Evolutionary conservation across 2,888 invertebrate species (phyloP).

Genomic region (Drosophila greeni): DNA sequence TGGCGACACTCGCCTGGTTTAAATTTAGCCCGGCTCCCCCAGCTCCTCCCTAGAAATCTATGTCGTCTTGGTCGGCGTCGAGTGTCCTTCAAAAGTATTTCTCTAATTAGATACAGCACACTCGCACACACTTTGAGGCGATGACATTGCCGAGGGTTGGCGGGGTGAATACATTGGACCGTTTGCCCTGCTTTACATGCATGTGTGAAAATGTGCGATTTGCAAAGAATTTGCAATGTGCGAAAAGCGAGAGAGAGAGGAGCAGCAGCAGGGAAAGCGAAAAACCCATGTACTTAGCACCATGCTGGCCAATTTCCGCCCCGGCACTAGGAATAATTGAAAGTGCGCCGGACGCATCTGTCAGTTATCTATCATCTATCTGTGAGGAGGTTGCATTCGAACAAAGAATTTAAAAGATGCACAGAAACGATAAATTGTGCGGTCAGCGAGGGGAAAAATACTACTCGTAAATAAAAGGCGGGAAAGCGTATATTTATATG

Average conservation of each 20-base stretch:
- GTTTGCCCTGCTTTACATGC: constrained; percentile 43
- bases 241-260: constrained; percentile 8
- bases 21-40: constrained; percentile 32
- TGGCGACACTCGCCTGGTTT: constrained; percentile 45
- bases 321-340: constrained; percentile 31
- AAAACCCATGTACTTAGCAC: constrained; percentile 30
- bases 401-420: neutral
- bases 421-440: constrained; percentile 6
- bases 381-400: neutral
- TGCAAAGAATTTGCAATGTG: constrained; percentile 39
- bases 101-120: constrained; percentile 73
- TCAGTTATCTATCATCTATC: constrained; percentile 36
- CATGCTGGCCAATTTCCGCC: constrained; percentile 38
- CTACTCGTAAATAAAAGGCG: constrained; percentile 22
- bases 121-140: constrained; percentile 24
- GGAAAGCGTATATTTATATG: constrained; percentile 23
- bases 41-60: constrained; percentile 41
- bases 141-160: constrained; percentile 33
- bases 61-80: constrained; percentile 51
- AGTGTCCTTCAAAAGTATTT: constrained; percentile 76
- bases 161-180: constrained; percentile 25
- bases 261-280: constrained; percentile 29
- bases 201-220: constrained; percentile 48
- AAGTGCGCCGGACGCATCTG: constrained; percentile 38
- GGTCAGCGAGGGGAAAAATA: constrained; percentile 1